Evolutionary conservation across 2,113 vertebrate species (phyloP).

Genomic region (Pseudorectes ferrugineus): DNA sequence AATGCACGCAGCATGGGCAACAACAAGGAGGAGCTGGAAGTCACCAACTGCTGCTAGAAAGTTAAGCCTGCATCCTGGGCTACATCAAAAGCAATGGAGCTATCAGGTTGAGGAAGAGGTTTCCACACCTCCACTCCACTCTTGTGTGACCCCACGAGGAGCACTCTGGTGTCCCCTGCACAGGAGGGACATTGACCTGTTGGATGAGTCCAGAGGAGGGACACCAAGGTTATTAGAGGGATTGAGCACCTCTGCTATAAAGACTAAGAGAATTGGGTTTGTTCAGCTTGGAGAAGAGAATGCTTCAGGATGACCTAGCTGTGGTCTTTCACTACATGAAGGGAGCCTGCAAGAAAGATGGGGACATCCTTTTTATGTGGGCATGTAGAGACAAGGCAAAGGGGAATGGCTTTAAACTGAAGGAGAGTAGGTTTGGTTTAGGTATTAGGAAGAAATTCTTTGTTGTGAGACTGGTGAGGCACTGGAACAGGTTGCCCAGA

Average conservation of each 20-base stretch:
- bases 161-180: background rate
- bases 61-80: background rate
- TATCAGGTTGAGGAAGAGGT: background rate
- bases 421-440: background rate
- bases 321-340: background rate
- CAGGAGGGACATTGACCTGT: background rate
- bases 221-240: background rate
- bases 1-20: rapidly evolving
- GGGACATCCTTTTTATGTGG: background rate
- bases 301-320: background rate
- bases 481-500: background rate
- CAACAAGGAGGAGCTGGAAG: background rate
- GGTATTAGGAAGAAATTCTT: background rate
- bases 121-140: too few species aligned
- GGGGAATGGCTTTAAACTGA: background rate
- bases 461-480: background rate
- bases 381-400: background rate
- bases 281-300: background rate
- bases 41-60: background rate
- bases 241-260: background rate
- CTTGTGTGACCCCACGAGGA: rapidly evolving
- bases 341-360: background rate
- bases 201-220: background rate
- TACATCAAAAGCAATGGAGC: background rate
- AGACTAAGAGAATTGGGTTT: background rate